phyloP scores from a whole-genome alignment of 2,113 vertebrate species.

The Variabilichromis moorii region DNA sequence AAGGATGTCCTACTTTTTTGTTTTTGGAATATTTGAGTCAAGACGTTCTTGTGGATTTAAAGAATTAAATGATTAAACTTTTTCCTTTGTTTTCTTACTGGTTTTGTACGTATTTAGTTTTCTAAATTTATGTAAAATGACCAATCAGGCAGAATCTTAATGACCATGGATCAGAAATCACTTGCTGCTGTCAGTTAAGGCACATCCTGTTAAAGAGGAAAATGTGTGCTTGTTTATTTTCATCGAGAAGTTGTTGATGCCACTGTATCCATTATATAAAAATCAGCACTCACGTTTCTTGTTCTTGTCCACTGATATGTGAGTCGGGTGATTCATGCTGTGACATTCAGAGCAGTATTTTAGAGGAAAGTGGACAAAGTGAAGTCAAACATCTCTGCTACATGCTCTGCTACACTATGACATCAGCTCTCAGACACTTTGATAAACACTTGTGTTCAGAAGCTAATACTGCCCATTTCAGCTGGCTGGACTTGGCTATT shows the following conservation, averaged over 20 bases:
- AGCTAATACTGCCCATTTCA: constrained; percentile 7
- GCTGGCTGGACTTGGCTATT: neutral
- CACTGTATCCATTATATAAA: neutral
- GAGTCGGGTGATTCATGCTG: neutral
- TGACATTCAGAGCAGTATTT: neutral
- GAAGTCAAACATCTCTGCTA: neutral
- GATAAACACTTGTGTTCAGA: constrained; percentile 27
- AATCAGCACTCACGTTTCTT: neutral
- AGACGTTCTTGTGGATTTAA: neutral
- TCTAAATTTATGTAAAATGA: neutral
- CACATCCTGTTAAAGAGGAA: neutral
- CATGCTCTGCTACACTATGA: constrained; percentile 11
- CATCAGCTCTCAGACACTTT: constrained; percentile 45
- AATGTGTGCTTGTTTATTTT: neutral
- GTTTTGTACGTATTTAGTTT: rapidly evolving
- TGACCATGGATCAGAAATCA: neutral
- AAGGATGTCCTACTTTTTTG: neutral
- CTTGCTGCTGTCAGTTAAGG: neutral
- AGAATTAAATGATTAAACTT: neutral
- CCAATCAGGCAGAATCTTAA: rapidly evolving
- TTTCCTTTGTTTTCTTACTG: neutral
- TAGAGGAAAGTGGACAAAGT: neutral
- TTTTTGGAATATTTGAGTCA: neutral
- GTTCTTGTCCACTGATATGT: neutral
- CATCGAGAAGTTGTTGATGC: neutral